phyloP scores from a whole-genome alignment of 2,113 vertebrate genomes.

The Harpagus bidentatus region DNA sequence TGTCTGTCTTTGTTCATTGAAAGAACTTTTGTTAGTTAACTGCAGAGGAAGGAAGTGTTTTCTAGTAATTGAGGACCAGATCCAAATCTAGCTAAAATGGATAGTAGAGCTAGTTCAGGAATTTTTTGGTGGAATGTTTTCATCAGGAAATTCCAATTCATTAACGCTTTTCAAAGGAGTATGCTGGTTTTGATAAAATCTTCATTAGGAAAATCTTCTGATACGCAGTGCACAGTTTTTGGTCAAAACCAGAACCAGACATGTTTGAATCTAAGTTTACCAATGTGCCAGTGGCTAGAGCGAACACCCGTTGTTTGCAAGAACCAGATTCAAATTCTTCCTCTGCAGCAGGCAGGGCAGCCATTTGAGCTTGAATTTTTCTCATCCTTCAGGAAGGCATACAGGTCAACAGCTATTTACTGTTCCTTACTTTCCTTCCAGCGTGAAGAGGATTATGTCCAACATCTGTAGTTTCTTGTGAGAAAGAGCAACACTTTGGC shows the following conservation, averaged over 20 bases:
- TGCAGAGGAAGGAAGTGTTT: not conserved
- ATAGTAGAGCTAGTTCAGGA: not conserved
- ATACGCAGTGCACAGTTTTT: not conserved
- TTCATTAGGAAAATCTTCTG: constrained; percentile 5
- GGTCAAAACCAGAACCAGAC: constrained; percentile 5
- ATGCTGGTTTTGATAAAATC: constrained; percentile 29
- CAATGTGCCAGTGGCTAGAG: not conserved
- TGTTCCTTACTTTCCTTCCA: not conserved
- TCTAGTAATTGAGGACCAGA: not conserved
- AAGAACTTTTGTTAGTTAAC: not conserved
- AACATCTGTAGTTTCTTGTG: not conserved
- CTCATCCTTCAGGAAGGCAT: not conserved
- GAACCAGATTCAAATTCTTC: not conserved
- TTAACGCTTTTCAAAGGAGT: not conserved
- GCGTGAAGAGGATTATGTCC: not conserved
- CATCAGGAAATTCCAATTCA: constrained; percentile 25
- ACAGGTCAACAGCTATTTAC: rapidly evolving
- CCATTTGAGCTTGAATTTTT: not conserved
- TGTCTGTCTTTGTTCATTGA: not conserved
- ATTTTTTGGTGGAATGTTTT: not conserved
- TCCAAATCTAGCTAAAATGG: not conserved
- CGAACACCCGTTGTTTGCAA: not conserved
- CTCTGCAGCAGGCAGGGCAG: not conserved
- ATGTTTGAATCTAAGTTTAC: not conserved
- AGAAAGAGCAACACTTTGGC: not conserved